A percentile compares a stretch with the other conserved stretches of the same genome.
phyloP scores from a whole-genome alignment of 2,888 invertebrate genomes.

The Adineta ricciae region DNA sequence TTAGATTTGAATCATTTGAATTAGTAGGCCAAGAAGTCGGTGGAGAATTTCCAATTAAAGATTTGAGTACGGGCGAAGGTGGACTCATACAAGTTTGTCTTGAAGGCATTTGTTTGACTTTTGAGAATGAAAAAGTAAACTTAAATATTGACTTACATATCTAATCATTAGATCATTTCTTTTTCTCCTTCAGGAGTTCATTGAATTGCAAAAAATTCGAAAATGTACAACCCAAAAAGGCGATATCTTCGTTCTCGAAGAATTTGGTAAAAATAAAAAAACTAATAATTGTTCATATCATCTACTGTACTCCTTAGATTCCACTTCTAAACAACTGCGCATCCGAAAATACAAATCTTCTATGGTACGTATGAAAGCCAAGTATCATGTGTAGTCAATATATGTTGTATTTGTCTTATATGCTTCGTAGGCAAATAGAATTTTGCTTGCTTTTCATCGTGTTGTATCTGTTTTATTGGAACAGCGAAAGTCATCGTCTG shows the following conservation, averaged over 20 bases:
- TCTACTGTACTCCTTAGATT: slow-evolving; percentile 63
- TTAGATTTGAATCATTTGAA: not conserved
- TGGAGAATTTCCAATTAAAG: slow-evolving; percentile 96
- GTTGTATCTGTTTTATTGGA: slow-evolving; percentile 62
- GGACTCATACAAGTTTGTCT: slow-evolving; percentile 89
- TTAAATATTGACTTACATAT: slow-evolving; percentile 20
- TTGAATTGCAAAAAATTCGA: slow-evolving; percentile 93
- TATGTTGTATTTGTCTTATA: slow-evolving; percentile 33
- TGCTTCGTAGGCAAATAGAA: slow-evolving; percentile 61
- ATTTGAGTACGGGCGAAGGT: slow-evolving; percentile 89
- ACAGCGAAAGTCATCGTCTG: not conserved
- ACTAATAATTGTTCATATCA: not conserved
- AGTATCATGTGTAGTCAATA: not conserved
- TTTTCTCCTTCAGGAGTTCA: slow-evolving; percentile 99
- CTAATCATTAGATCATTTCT: not conserved
- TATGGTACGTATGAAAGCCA: slow-evolving; percentile 62
- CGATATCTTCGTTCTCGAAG: slow-evolving; percentile 95
- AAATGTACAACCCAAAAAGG: slow-evolving; percentile 99
- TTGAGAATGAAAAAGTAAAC: slow-evolving; percentile 92
- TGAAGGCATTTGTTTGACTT: slow-evolving; percentile 95
- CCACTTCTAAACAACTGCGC: slow-evolving; percentile 86
- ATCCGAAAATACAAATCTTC: slow-evolving; percentile 92
- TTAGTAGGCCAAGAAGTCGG: slow-evolving; percentile 49
- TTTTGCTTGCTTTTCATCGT: slow-evolving; percentile 67
- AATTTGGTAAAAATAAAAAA: slow-evolving; percentile 89